Percentiles rank a stretch among this genome's conserved stretches.
Evolutionary conservation across 2,888 invertebrate species (phyloP).

Genomic region (Seira sanloemensis): DNA sequence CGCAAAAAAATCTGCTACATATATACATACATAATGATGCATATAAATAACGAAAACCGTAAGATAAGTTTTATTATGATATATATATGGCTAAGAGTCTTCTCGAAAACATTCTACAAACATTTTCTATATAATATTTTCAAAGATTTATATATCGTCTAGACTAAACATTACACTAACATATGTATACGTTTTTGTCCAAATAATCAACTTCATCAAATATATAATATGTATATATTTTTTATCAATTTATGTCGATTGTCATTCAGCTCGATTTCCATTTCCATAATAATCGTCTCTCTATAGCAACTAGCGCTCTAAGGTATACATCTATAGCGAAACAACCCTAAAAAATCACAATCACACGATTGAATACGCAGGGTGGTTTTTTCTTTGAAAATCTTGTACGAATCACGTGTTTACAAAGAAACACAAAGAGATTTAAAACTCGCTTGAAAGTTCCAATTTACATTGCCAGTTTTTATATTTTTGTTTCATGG

Average conservation of each 20-base stretch:
- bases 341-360: slow-evolving; percentile 15
- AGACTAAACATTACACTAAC: background rate
- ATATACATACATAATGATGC: no score
- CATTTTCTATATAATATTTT: background rate
- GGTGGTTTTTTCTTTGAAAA: slow-evolving; percentile 15
- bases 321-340: background rate
- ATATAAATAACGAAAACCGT: background rate
- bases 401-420: slow-evolving; percentile 16
- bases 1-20: no score
- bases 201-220: slow-evolving; percentile 15
- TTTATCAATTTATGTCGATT: slow-evolving; percentile 16
- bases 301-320: background rate
- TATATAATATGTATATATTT: background rate
- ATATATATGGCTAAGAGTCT: background rate
- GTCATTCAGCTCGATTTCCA: slow-evolving; percentile 13
- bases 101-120: slow-evolving; percentile 5
- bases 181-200: slow-evolving; percentile 1
- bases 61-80: background rate
- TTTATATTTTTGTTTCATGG: slow-evolving; percentile 2
- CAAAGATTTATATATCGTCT: background rate
- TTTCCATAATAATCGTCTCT: background rate
- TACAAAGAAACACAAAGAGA: background rate
- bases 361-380: slow-evolving; percentile 16
- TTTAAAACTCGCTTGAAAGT: slow-evolving; percentile 16
- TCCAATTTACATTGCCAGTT: slow-evolving; percentile 16